Evolutionary conservation across 2,113 vertebrate species (phyloP), one percentile per base, ranked within the genome.

Genomic region (Hippolais icterina): DNA sequence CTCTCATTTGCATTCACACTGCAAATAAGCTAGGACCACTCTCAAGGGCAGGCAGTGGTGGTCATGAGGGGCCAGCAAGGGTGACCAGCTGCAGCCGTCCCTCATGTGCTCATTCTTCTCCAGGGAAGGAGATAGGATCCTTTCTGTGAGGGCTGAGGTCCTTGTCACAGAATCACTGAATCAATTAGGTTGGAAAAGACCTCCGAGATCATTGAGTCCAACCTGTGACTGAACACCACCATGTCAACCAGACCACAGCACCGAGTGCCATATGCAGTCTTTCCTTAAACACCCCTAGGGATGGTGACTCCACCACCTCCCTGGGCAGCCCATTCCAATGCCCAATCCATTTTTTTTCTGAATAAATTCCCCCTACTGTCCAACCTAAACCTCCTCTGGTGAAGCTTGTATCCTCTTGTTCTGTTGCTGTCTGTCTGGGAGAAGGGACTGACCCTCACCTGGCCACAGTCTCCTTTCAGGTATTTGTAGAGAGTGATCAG

Each of bases 1-100:
- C 27, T 83, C 39, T 71, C 3, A 0, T 66, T 69, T 77, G 18
- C 24, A 33, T 50, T 88, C 39, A 66, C 44, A 37, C 19, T 24
- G 31, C 74, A 71, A 47, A 54, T 59, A 68, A 80, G 5, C 33
- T 16, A 47, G 49, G 61, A 14, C 15, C 17, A 47, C 19, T 16
- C 37, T 69, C 31, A n/a, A 25, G 31, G 25, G 22, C 69, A 35
- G 33, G 23, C 8, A 4, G 1, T 33, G 42, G 35, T 46, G 74
- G 47, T 44, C 61, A 35, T 0, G 6, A 77, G 41, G 29, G 46
- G 11, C 54, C 64, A 69, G 28, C 0, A 4, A 81, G 31, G 5
- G 50, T 49, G 44, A 47, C 17, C 1, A 3, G 44, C 12, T 33
- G 9, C 33, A 15, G 28, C 11, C 0, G 0, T 42, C 18, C 29